Evolutionary conservation across 2,113 vertebrate species (phyloP), one percentile per base, ranked within the genome.

Genomic region (Uropsilus gracilis): DNA sequence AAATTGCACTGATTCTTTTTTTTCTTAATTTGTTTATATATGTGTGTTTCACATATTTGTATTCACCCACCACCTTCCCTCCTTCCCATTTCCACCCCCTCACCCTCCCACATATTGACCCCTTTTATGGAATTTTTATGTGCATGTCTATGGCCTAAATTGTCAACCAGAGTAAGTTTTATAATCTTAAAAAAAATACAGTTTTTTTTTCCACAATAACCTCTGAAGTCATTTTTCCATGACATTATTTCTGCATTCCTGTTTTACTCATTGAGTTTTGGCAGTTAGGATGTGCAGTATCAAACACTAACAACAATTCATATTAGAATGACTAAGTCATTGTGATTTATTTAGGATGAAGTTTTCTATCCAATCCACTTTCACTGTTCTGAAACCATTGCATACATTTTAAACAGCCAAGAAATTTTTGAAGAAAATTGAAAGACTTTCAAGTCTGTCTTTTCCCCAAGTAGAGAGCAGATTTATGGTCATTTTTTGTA

Each of bases 401-500:
- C 73, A 89, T 87, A 92, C 91, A 85, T 96, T 95, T 97, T 94
- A 94, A 97, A 73, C 64, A 96, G 75, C 66, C 50, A 68, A 94
- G 71, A 69, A 91, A 37, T 32, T 68, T 68, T 78, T 82, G 66
- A 93, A 91, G 93, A 91, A 96, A 94, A 95, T 94, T 50, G 42
- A 96, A 90, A 82, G 85, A 5, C 84, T 97, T 96, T 96, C 86
- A 95, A 73, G 86, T 95, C 80, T 95, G 72, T 77, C 73, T 91
- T 93, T 95, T 77, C 48, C 81, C 63, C 86, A 95, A 87, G 78
- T 78, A 96, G 86, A 93, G 37, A 94, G 89, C 61, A 96, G 83
- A 97, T 96, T 94, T 95, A 91, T 88, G 76, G 91, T 90, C 75
- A 95, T 28, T 95, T 94, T 94, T 96, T 85, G 5, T 90, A 96